Evolutionary conservation across 1,140 invertebrate genomes (phyloP), one percentile per base, ranked within the genome.

Genomic region (Drosophila neocordata): DNA sequence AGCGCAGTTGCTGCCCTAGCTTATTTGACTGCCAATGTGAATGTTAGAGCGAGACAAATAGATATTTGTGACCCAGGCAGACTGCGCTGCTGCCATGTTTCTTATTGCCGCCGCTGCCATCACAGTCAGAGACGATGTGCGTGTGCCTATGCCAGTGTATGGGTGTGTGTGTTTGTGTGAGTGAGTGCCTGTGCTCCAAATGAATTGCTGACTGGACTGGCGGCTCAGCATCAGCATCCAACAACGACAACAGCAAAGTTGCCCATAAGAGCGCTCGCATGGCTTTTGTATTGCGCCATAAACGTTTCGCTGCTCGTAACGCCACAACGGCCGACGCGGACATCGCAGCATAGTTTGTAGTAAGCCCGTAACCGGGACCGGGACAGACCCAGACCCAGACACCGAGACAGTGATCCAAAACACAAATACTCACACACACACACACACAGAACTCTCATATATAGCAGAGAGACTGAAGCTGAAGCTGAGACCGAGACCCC

Each of bases 281-380:
- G 85, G 90, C 90, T 91, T 91, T 91, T 91, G 90, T 91, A 91
- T 91, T 91, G 90, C 84, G 83, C 84, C 90, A 91, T 91, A 91
- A 91, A 91, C 90, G 90, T 90, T 91, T 90, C 84, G 90, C 90
- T 91, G 88, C 81, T 91, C 90, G 88, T 91, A 91, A 91, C 90
- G 90, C 90, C 79, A 85, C 82, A 91, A 91, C 90, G 90, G 80
- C 88, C 83, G 83, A 77, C 75, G 84, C 79, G 79, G 79, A 80
- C 78, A 71, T 73, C 67, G 65, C 55, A 58, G 69, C 55, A 76
- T 74, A 74, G 62, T 66, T 48, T 65, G 38, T 72, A 77, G 62
- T 44, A 69, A 62, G 69, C 65, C 61, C 65, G 70, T 66, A 73
- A 71, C 70, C 65, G 69, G 55, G 56, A 63, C 63, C 72, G 68